phyloP scores from a whole-genome alignment of 2,113 vertebrate species.

The Melanerpes aurifrons region DNA sequence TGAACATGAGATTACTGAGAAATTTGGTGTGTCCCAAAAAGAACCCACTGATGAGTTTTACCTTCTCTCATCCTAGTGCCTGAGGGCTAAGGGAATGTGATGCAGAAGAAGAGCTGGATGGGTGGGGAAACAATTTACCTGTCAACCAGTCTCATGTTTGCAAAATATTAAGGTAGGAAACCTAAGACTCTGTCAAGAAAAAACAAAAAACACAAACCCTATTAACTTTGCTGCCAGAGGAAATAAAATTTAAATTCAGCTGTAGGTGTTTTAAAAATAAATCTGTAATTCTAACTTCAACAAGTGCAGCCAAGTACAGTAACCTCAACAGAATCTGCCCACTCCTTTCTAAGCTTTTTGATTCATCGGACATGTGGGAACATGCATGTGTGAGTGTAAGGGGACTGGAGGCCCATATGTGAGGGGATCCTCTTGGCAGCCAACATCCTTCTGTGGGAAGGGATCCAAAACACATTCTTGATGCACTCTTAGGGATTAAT shows the following conservation, averaged over 20 bases:
- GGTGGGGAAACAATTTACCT: not conserved
- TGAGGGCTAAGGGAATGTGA: not conserved
- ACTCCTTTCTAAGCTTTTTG: constrained; percentile 30
- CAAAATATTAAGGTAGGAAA: constrained; percentile 18
- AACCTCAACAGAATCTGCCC: constrained; percentile 12
- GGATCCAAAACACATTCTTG: constrained; percentile 27
- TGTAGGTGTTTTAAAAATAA: constrained; percentile 11
- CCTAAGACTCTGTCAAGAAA: not conserved
- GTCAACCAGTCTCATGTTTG: not conserved
- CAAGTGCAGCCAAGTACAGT: constrained; percentile 4
- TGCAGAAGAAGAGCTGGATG: not conserved
- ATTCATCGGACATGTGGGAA: constrained; percentile 37
- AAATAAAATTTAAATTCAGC: not conserved
- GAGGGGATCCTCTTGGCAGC: constrained; percentile 54
- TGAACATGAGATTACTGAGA: not conserved
- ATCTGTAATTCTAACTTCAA: constrained; percentile 6
- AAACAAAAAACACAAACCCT: not conserved
- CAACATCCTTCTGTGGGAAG: constrained; percentile 5
- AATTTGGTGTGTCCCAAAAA: not conserved
- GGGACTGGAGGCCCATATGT: constrained; percentile 10
- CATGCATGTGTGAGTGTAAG: constrained; percentile 26
- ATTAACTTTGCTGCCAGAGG: constrained; percentile 2
- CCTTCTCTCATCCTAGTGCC: accelerated
- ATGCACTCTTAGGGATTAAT: constrained; percentile 26
- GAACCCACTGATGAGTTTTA: not conserved